Evolutionary conservation across 1,140 invertebrate genomes (phyloP), one percentile per base, ranked within the genome.

Genomic region (Orius laevigatus): DNA sequence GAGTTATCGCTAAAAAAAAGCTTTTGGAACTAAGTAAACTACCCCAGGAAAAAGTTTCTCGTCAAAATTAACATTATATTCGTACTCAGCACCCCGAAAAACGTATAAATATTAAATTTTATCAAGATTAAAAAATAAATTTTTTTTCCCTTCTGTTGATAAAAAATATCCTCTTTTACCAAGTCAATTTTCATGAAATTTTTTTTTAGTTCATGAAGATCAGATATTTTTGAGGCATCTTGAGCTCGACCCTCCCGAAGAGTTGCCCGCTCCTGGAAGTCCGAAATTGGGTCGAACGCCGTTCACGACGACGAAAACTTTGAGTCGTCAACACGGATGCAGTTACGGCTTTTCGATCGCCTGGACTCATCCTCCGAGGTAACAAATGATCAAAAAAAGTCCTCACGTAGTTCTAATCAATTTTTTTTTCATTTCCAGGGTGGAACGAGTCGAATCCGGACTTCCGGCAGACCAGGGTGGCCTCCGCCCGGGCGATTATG

Each of bases 331-430:
- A 5, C 62, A 70, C 2, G 70, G 73, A 42, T 73, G 50, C 50
- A 70, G 82, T 5, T 87, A 82, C 59, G 84, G 83, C 1, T 92
- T 93, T 66, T 87, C 85, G 3, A 78, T 93, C n/a, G 80, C 88
- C 1, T 91, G 87, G 81, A 87, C 84, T 2, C 78, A 86, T 58
- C 89, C 89, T 12, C 86, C 78, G n/a, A 72, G 63, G 63, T 65
- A 58, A 42, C 15, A 16, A 38, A 38, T 16, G 33, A n/a, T 38
- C 36, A 34, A 34, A 34, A 8, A 34, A n/a, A 8, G 3, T n/a
- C 36, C 36, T 38, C 36, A 12, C 3, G 36, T 5, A n/a, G 15
- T 10, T 38, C 10, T 38, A 38, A 38, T 38, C 36, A 38, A 10
- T 5, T 16, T 10, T 3, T 16, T 44, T 15, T 49, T 55, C 18